phyloP scores from a whole-genome alignment of 2,797 vertebrate genomes.

The Todus mexicanus region DNA sequence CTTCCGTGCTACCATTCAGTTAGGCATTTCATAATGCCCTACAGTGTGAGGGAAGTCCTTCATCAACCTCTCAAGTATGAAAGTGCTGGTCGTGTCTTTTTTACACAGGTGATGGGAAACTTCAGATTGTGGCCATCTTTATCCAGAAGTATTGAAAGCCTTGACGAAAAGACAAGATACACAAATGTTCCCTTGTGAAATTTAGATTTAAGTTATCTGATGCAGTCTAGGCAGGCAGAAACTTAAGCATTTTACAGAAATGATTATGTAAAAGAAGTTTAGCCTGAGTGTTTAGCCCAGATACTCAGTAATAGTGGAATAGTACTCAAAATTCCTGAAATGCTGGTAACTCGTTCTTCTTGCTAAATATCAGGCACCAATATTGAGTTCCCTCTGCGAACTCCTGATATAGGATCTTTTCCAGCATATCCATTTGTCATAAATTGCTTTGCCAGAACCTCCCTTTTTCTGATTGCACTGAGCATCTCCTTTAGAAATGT shows the following conservation, averaged over 20 bases:
- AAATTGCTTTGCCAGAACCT: neutral
- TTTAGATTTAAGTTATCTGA: neutral
- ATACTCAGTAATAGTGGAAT: neutral
- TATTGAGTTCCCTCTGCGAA: neutral
- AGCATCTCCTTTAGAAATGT: neutral
- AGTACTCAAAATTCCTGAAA: neutral
- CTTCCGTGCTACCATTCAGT: neutral
- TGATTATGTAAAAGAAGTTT: neutral
- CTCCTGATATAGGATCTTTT: neutral
- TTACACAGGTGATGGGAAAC: neutral
- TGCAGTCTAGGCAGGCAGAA: neutral
- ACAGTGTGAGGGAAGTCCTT: neutral
- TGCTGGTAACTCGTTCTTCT: neutral
- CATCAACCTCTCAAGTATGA: neutral
- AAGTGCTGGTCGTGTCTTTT: neutral
- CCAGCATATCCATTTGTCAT: constrained; percentile 8
- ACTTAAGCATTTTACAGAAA: neutral
- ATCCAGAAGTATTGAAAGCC: neutral
- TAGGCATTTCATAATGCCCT: neutral
- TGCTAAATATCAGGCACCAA: neutral
- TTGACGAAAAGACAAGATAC: neutral
- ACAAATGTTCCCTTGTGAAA: neutral
- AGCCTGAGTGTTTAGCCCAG: neutral
- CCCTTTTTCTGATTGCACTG: neutral
- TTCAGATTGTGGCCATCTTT: neutral